Evolutionary conservation across 2,888 invertebrate species (phyloP).

Genomic region (Xestobium rufovillosum): DNA sequence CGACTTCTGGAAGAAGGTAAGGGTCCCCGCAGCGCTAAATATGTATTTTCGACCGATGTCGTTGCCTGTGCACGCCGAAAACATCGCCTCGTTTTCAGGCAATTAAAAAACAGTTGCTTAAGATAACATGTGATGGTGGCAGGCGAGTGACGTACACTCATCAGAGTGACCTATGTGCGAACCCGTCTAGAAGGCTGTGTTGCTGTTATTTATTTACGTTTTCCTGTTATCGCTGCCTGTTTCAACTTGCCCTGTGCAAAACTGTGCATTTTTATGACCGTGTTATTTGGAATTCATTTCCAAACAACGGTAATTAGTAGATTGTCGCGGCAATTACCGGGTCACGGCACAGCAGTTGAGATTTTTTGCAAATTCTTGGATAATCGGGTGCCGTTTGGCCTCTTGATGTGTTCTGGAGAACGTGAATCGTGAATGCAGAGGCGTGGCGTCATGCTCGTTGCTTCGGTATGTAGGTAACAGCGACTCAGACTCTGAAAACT

Average conservation of each 20-base stretch:
- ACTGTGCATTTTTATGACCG: too few relatives aligned
- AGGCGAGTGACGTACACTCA: neutral
- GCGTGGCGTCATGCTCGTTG: constrained; percentile 32
- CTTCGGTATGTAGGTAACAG: constrained; percentile 32
- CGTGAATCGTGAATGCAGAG: constrained; percentile 24
- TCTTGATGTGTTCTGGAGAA: too few relatives aligned
- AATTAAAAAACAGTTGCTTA: neutral
- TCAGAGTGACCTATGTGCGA: constrained; percentile 3
- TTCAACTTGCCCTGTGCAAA: too few relatives aligned
- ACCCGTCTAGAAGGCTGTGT: neutral
- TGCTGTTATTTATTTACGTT: constrained; percentile 1
- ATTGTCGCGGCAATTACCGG: too few relatives aligned
- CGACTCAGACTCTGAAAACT: too few relatives aligned
- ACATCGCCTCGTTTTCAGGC: constrained; percentile 1
- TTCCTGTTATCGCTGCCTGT: too few relatives aligned
- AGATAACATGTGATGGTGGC: constrained; percentile 1
- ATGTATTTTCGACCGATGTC: constrained; percentile 12
- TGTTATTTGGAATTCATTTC: too few relatives aligned
- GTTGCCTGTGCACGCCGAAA: constrained; percentile 1
- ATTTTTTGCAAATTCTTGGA: too few relatives aligned
- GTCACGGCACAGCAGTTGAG: too few relatives aligned
- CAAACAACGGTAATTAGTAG: too few relatives aligned
- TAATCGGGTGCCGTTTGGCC: too few relatives aligned
- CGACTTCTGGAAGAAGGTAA: constrained; percentile 98
- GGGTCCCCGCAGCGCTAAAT: constrained; percentile 27